phyloP scores from a whole-genome alignment of 2,888 invertebrate species.

The Drosophila borealis region DNA sequence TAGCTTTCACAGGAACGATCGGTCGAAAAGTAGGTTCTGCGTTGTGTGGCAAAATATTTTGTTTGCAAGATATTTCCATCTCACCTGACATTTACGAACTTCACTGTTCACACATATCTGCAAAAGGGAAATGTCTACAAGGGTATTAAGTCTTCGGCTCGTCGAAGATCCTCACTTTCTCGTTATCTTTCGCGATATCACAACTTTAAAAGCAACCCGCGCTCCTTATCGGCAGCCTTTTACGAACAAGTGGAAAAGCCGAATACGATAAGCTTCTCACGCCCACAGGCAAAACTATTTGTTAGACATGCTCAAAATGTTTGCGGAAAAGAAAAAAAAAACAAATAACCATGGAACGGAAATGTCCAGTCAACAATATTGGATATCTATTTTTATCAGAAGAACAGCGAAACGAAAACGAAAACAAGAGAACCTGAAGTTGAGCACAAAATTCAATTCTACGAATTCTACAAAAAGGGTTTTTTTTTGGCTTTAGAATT shows the following conservation, averaged over 20 bases:
- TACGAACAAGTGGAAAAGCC: conserved; percentile 21
- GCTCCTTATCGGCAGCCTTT: conserved; percentile 25
- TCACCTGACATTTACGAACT: not conserved
- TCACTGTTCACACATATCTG: not conserved
- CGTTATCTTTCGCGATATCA: not conserved
- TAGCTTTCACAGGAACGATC: no score
- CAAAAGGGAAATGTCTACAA: no score
- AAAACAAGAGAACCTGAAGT: conserved; percentile 28
- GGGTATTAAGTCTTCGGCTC: no score
- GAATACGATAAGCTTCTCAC: conserved; percentile 19
- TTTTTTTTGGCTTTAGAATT: conserved; percentile 7
- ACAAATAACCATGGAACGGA: conserved; percentile 14
- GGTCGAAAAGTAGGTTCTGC: no score
- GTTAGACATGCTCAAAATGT: conserved; percentile 12
- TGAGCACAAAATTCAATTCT: conserved; percentile 20
- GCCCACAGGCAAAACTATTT: conserved; percentile 11
- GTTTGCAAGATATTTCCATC: no score
- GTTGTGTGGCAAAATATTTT: no score
- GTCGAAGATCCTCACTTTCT: no score
- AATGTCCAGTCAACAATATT: conserved; percentile 12
- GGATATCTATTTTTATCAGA: conserved; percentile 15
- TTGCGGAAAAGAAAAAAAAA: conserved; percentile 24
- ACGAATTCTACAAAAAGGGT: conserved; percentile 36
- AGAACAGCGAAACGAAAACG: conserved; percentile 14
- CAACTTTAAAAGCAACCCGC: not conserved